A percentile compares a stretch with the other conserved stretches of the same genome.
phyloP scores from a whole-genome alignment of 2,797 vertebrate genomes.

The Oreortyx pictus region DNA sequence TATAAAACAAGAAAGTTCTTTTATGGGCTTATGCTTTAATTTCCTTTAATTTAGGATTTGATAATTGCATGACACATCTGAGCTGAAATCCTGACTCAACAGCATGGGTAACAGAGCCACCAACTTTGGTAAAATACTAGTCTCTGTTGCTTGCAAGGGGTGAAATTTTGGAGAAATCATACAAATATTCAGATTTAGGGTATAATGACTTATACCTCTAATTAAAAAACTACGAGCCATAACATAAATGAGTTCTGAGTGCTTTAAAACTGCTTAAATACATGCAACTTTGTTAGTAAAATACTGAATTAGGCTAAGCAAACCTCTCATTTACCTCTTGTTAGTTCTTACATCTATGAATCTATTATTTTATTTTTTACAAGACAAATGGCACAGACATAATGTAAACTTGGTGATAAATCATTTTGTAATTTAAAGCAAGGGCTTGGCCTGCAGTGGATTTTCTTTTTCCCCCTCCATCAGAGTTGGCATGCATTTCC shows the following conservation, averaged over 20 bases:
- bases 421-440: constrained; percentile 32
- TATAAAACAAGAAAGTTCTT: background rate
- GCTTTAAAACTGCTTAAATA: background rate
- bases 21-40: background rate
- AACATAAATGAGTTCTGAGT: background rate
- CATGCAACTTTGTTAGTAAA: background rate
- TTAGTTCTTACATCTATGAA: background rate
- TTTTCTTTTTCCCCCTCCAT: background rate
- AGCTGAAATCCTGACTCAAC: background rate
- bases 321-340: background rate
- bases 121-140: background rate
- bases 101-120: background rate
- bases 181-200: background rate
- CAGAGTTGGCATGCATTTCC: constrained; percentile 17
- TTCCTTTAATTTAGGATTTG: background rate
- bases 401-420: constrained; percentile 12
- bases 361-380: background rate
- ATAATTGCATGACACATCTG: background rate
- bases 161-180: background rate
- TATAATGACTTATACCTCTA: background rate
- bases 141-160: background rate
- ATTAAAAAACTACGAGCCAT: background rate
- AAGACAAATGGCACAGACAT: background rate
- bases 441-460: background rate
- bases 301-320: background rate